phyloP scores from a whole-genome alignment of 2,888 invertebrate genomes.

The Periphyllus acericola region DNA sequence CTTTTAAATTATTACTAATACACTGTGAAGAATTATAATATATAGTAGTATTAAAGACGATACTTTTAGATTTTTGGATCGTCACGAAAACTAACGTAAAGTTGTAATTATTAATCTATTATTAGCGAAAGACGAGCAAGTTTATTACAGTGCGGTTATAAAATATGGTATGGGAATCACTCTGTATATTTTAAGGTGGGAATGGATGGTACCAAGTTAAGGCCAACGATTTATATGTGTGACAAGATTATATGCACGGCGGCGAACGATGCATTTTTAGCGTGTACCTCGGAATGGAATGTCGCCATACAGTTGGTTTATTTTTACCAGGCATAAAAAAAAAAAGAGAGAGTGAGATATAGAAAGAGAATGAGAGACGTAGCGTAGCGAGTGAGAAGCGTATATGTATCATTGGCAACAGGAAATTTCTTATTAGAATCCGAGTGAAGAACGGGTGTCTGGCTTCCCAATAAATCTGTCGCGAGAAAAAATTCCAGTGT shows the following conservation, averaged over 20 bases:
- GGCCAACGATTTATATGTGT: slow-evolving; percentile 21
- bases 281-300: slow-evolving; percentile 57
- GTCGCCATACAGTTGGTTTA: slow-evolving; percentile 54
- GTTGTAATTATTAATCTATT: neutral
- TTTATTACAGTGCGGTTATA: neutral
- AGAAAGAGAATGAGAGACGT: neutral
- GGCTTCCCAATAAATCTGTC: slow-evolving; percentile 59
- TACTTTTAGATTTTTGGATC: neutral
- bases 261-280: slow-evolving; percentile 51
- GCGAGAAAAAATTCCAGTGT: slow-evolving; percentile 37
- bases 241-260: slow-evolving; percentile 43
- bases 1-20: neutral
- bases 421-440: slow-evolving; percentile 59
- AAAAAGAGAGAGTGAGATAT: neutral
- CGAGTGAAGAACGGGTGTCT: slow-evolving; percentile 46
- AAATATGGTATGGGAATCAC: neutral
- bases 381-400: neutral
- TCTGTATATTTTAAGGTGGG: slow-evolving; percentile 30
- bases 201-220: slow-evolving; percentile 20
- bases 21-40: neutral
- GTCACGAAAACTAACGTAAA: neutral
- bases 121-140: neutral
- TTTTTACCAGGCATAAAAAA: slow-evolving; percentile 54
- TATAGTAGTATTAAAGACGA: neutral
- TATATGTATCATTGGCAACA: slow-evolving; percentile 46